Percentiles rank a stretch among this genome's conserved stretches.
Evolutionary conservation across 2,113 vertebrate genomes (phyloP).

Genomic region (Trochalopteron elliotii): DNA sequence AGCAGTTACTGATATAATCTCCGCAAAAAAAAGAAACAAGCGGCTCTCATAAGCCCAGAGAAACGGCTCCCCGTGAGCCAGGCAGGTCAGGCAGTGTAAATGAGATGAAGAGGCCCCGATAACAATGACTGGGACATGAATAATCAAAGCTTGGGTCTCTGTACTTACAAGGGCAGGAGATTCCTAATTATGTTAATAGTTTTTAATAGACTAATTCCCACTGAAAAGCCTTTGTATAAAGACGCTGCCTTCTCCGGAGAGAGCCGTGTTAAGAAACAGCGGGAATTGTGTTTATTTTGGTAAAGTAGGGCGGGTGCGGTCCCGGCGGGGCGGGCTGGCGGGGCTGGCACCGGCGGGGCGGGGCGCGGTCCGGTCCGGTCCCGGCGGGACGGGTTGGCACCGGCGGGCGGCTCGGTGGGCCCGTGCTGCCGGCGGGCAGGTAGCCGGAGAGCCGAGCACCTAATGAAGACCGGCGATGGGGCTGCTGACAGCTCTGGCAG

Average conservation of each 20-base stretch:
- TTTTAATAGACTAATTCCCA: slow-evolving; percentile 90
- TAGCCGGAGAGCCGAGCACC: slow-evolving; percentile 75
- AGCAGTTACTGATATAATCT: slow-evolving; percentile 92
- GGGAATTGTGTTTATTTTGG: slow-evolving; percentile 80
- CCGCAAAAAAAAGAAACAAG: slow-evolving; percentile 78
- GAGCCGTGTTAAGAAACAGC: slow-evolving; percentile 61
- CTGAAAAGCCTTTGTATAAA: slow-evolving; percentile 74
- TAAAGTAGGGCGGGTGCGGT: slow-evolving; percentile 33
- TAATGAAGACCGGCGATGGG: slow-evolving; percentile 86
- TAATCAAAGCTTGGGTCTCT: slow-evolving; percentile 87
- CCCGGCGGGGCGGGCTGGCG: slow-evolving; percentile 76
- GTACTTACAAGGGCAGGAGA: slow-evolving; percentile 84
- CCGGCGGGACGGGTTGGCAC: not conserved
- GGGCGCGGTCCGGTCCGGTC: not conserved
- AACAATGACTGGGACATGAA: slow-evolving; percentile 83
- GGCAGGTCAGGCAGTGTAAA: slow-evolving; percentile 87
- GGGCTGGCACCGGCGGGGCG: not conserved
- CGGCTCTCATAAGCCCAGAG: slow-evolving; percentile 81
- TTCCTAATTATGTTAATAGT: slow-evolving; percentile 96
- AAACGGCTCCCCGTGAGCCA: slow-evolving; percentile 79
- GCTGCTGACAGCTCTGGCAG: slow-evolving; percentile 96
- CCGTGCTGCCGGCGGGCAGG: slow-evolving; percentile 74
- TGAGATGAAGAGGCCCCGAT: slow-evolving; percentile 82
- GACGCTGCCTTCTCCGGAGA: slow-evolving; percentile 71
- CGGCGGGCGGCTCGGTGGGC: not conserved